Conservation (phyloP, 1,140 invertebrate genomes). For the Psilanteris sp. region DNA sequence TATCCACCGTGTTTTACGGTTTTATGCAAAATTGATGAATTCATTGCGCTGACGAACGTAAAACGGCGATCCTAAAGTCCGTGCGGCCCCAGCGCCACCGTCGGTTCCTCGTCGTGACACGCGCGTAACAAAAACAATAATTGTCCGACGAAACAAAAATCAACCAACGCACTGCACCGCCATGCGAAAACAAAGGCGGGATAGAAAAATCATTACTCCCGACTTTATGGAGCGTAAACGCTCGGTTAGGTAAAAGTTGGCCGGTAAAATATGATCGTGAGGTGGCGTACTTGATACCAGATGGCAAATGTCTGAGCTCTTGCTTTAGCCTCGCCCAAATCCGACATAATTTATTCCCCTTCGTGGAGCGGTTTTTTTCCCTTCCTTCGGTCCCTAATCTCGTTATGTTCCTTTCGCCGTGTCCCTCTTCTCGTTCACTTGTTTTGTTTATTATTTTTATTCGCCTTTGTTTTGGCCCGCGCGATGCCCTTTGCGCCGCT, state of each 20-base stretch:
- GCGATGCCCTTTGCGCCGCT: too few relatives aligned
- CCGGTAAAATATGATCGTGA: slow-evolving; percentile 35
- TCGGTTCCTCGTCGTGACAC: slow-evolving; percentile 1
- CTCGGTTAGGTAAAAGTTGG: slow-evolving; percentile 29
- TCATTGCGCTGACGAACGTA: too few relatives aligned
- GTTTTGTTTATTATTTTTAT: too few relatives aligned
- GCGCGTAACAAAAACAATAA: slow-evolving; percentile 41
- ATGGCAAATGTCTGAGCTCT: slow-evolving; percentile 25
- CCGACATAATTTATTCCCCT: slow-evolving; percentile 19
- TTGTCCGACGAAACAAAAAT: slow-evolving; percentile 42
- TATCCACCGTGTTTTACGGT: too few relatives aligned
- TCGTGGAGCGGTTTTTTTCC: neutral
- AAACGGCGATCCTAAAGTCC: too few relatives aligned
- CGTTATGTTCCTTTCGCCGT: too few relatives aligned
- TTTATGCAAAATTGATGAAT: too few relatives aligned
- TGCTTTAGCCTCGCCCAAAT: slow-evolving; percentile 21
- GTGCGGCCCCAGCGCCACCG: too few relatives aligned
- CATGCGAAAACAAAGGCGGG: slow-evolving; percentile 42
- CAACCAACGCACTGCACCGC: slow-evolving; percentile 16
- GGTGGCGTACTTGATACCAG: slow-evolving; percentile 24
- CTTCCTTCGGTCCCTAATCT: neutral
- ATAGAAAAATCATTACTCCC: slow-evolving; percentile 51
- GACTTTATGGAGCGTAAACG: slow-evolving; percentile 41
- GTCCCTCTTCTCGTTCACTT: too few relatives aligned
- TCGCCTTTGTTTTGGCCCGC: too few relatives aligned